Conservation (phyloP, 2,797 vertebrate species). For the Emys orbicularis region DNA sequence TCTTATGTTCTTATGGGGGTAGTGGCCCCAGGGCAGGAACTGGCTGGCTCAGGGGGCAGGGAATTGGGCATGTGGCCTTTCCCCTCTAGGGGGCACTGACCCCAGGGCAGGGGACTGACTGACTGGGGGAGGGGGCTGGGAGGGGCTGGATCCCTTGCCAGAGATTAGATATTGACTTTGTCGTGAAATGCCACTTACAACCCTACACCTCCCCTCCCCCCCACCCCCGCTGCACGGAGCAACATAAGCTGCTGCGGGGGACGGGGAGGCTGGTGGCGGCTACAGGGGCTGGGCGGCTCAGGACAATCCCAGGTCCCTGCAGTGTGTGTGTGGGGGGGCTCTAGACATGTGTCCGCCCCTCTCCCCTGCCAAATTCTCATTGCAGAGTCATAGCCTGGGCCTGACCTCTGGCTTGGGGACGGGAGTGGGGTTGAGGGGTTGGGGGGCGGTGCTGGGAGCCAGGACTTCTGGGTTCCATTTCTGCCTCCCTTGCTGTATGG, state of each 20-base stretch:
- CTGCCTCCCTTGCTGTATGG: not conserved
- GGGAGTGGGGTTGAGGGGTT: not conserved
- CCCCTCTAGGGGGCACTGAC: too few relatives aligned
- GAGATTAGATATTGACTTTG: conserved; percentile 80
- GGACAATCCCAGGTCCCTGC: not conserved
- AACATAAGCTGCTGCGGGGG: conserved; percentile 67
- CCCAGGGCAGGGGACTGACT: too few relatives aligned
- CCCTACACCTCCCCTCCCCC: conserved; percentile 58
- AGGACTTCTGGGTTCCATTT: not conserved
- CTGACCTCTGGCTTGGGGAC: not conserved
- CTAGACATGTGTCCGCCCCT: too few relatives aligned
- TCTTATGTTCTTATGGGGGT: too few relatives aligned
- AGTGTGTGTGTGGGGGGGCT: too few relatives aligned
- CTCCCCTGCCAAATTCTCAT: not conserved
- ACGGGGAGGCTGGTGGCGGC: not conserved
- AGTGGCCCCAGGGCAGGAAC: too few relatives aligned
- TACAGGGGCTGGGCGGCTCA: not conserved
- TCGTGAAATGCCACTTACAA: conserved; percentile 64
- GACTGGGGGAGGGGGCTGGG: not conserved
- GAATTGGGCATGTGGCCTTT: too few relatives aligned
- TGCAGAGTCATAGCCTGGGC: not conserved
- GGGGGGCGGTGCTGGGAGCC: not conserved
- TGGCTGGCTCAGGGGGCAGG: too few relatives aligned
- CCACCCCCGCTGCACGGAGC: conserved; percentile 65
- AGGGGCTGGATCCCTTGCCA: conserved; percentile 22